Evolutionary conservation across 2,797 vertebrate species (phyloP).

Genomic region (Sarcoramphus papa): DNA sequence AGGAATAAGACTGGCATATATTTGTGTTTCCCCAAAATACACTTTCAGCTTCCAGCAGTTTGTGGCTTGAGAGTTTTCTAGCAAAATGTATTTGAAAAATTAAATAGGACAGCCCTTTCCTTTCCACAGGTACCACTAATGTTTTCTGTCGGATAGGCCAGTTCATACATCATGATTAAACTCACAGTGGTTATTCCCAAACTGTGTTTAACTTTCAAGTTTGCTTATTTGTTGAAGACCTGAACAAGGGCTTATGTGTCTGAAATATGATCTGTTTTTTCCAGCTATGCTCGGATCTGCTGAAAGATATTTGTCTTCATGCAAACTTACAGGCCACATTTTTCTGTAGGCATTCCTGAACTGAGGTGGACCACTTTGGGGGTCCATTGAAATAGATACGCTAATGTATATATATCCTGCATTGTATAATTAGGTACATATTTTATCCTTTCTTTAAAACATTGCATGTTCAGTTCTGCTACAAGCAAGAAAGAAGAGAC

Average conservation of each 20-base stretch:
- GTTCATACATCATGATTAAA: not conserved
- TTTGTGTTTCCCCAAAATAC: not conserved
- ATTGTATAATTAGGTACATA: not conserved
- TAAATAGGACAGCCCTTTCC: not conserved
- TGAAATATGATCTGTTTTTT: fast-evolving
- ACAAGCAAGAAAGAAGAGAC: not conserved
- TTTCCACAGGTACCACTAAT: not conserved
- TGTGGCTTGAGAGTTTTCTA: not conserved
- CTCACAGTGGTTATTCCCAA: not conserved
- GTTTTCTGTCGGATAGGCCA: not conserved
- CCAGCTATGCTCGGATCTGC: not conserved
- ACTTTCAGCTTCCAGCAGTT: not conserved
- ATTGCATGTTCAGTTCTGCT: not conserved
- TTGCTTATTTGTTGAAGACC: not conserved
- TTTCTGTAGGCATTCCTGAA: not conserved
- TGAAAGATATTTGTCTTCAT: not conserved
- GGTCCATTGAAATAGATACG: not conserved
- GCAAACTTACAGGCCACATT: not conserved
- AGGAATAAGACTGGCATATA: not conserved
- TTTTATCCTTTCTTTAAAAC: not conserved
- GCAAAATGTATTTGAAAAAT: not conserved
- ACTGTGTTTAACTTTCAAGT: not conserved
- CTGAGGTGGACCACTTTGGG: not conserved
- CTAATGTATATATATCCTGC: not conserved
- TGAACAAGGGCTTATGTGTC: not conserved